phyloP scores from a whole-genome alignment of 1,140 invertebrate species.

The Penaeus vannamei region DNA sequence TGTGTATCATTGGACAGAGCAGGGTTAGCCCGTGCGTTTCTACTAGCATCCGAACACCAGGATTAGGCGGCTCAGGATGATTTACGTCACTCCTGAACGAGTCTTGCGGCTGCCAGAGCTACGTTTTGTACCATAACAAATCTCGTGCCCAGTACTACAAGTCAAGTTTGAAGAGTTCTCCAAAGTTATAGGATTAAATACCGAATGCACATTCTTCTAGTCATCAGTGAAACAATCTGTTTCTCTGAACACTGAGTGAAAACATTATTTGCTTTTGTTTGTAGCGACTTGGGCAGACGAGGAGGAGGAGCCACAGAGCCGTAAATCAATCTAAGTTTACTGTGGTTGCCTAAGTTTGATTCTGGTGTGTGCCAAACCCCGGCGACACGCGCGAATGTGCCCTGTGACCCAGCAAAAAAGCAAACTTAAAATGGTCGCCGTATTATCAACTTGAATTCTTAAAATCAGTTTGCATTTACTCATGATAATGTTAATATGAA shows the following conservation, averaged over 20 bases:
- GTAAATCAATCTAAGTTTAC: conserved; percentile 67
- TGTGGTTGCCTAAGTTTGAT: conserved; percentile 67
- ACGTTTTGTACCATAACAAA: conserved; percentile 66
- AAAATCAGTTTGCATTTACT: neutral
- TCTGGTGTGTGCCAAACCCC: conserved; percentile 65
- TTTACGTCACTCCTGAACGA: conserved; percentile 65
- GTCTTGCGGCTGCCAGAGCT: conserved; percentile 52
- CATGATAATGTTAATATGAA: neutral
- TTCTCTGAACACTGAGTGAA: neutral
- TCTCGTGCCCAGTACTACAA: conserved; percentile 54
- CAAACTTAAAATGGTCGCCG: neutral
- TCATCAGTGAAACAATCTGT: neutral
- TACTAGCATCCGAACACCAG: conserved; percentile 60
- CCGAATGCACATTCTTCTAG: conserved; percentile 31
- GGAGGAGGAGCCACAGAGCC: conserved; percentile 63
- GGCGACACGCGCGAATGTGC: conserved; percentile 40
- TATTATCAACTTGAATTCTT: too few relatives aligned
- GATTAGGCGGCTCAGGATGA: conserved; percentile 64
- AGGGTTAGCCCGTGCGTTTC: conserved; percentile 1
- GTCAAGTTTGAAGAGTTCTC: conserved; percentile 8
- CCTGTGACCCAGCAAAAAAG: conserved; percentile 11
- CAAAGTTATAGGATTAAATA: conserved; percentile 31
- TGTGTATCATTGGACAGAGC: conserved; percentile 8
- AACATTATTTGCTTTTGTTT: conserved; percentile 16
- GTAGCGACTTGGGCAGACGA: conserved; percentile 19